Base-by-base conservation (phyloP, 1,140 invertebrate species). In the Leptoteleia sp. region DNA sequence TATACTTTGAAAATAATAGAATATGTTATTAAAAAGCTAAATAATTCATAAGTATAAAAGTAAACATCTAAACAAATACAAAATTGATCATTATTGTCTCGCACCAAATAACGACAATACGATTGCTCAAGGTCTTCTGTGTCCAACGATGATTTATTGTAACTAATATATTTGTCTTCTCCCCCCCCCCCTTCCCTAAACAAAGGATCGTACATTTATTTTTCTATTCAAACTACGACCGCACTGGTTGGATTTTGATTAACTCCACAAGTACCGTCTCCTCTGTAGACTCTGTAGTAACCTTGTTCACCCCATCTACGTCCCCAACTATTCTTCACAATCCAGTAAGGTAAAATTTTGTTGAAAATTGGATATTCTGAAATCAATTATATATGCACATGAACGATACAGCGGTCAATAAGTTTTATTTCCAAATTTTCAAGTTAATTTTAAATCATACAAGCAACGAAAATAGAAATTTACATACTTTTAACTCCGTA, bases 261-360 rank as follows among this genome's bases (percentile, higher is more conserved):
- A 47, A 99, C 89, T 55, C 98, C 98, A 87, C 98, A 99, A 15
- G 96, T 96, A 43, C 97, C 97, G 88, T 96, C 96, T 12, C 98
- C 98, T 71, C 98, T 91, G 85, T 96, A 99, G 12, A 99, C 93
- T 78, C 96, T 92, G 84, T 99, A 99, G 85, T 99, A 99, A 4
- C 98, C 98, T 91, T 96, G 92, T 83, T 94, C 93, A 2, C 96
- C 96, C 97, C 97, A 98, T 16, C 87, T 89, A 25, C 88, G 83
- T 57, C 97, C 96, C 96, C 97, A 97, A 54, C 96, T 97, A 88
- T 98, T 98, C 89, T 99, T 98, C 3, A 98, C 68, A 6, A 76
- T 52, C 72, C 72, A 80, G 17, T 71, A 80, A 0, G 97, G 97
- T 40, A 97, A 88, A 2, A 90, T 91, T 87, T 94, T 95, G 54